Evolutionary conservation across 2,797 vertebrate genomes (phyloP), one percentile per base, ranked within the genome.

Genomic region (Periophthalmus magnuspinnatus): DNA sequence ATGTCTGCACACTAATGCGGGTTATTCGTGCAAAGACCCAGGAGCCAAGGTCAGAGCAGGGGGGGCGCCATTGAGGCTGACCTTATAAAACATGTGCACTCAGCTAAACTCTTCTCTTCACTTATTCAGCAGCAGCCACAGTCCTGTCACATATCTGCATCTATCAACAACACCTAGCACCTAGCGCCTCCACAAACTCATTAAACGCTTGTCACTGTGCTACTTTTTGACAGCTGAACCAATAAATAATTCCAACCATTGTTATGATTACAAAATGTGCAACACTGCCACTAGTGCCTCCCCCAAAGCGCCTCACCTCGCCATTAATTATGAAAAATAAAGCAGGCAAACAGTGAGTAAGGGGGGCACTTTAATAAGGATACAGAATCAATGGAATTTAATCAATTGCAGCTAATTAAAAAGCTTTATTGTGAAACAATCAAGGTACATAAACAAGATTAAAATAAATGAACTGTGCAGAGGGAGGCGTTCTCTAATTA

Each of bases 391-490:
- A 92, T 93, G 84, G 76, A 84, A 89, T 92, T 84, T 80, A 92
- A 92, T 94, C 91, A 93, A 92, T 92, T 87, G 71, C 24, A 72
- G 75, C 86, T 93, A 91, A 94, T 93, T 91, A 90, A 90, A 93
- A 90, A 86, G 76, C 84, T 80, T 84, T 88, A 92, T 84, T 88
- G 88, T 84, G 79, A 92, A 90, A 88, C 87, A 90, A 93, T 93
- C 87, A 90, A 88, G 90, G 81, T 88, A 89, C 81, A 90, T 87
- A 92, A 93, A 92, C 84, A 86, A 90, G 90, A 93, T 92, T 91
- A 90, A 88, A 92, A 93, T 87, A 90, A 93, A 93, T 93, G 89
- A 89, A 89, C 70, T 79, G 72, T 66, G 86, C 87, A 84, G 71
- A 70, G 81, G 89, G 86, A 85, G 80, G 81, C 81, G 2, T 60